Conservation (phyloP, 37 sponge, comb jelly and placozoan genomes). For the Oscarella lobularis region DNA sequence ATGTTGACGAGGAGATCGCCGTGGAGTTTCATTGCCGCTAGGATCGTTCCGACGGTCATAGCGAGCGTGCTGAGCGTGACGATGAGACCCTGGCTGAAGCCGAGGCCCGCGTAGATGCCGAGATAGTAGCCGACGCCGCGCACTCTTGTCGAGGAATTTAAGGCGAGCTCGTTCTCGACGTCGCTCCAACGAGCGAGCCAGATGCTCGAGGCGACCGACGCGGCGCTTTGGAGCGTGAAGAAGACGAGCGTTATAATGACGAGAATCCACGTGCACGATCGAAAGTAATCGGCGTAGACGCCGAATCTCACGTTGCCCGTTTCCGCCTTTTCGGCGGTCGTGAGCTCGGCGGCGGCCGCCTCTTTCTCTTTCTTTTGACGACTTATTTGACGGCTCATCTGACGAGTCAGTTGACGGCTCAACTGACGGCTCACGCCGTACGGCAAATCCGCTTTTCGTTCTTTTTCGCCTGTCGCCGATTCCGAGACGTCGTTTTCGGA, state of each 20-base stretch:
- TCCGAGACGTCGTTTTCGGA: too few species aligned
- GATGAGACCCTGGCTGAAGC: slow-evolving; percentile 24
- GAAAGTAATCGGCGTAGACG: slow-evolving; percentile 10
- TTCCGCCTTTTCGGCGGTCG: too few species aligned
- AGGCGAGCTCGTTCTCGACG: too few species aligned
- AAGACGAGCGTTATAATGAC: slow-evolving; percentile 22
- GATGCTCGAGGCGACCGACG: slow-evolving; percentile 42
- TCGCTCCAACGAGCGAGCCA: slow-evolving; percentile 94
- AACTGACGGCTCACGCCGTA: too few species aligned
- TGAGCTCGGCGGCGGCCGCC: too few species aligned
- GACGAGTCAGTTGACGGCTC: too few species aligned
- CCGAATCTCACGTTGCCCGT: too few species aligned
- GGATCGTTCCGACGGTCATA: slow-evolving; percentile 32
- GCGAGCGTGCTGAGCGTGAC: slow-evolving; percentile 19
- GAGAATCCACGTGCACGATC: slow-evolving; percentile 19
- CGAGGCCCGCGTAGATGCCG: slow-evolving; percentile 61
- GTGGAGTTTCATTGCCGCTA: slow-evolving; percentile 50
- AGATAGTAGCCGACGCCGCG: slow-evolving; percentile 29
- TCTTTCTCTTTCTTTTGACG: too few species aligned
- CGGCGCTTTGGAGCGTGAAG: slow-evolving; percentile 11
- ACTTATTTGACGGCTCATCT: too few species aligned
- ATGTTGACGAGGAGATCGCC: slow-evolving; percentile 39
- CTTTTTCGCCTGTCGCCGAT: too few species aligned
- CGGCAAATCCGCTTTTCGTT: too few species aligned
- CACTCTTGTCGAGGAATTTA: too few species aligned